Percentiles rank a stretch among this genome's conserved stretches.
Conservation (phyloP, 2,797 vertebrate species). For the Enteromius anoplus region DNA sequence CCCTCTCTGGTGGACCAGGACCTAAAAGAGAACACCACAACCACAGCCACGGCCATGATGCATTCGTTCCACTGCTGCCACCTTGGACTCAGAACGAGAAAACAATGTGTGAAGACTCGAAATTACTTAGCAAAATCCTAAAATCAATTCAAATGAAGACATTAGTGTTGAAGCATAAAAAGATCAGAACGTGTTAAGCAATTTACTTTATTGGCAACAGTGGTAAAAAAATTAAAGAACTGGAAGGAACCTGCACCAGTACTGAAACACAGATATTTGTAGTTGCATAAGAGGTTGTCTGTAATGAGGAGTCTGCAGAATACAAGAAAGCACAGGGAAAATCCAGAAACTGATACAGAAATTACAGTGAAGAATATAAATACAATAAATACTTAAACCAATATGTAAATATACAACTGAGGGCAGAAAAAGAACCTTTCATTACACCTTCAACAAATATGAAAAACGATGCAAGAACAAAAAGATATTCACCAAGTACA, state of each 20-base stretch:
- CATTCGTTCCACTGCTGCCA: conserved; percentile 52
- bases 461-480: conserved; percentile 35
- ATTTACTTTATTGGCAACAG: conserved; percentile 62
- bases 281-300: conserved; percentile 62
- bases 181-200: conserved; percentile 53
- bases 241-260: conserved; percentile 34
- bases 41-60: conserved; percentile 36
- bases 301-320: conserved; percentile 38
- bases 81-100: conserved; percentile 49
- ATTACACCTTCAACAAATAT: conserved; percentile 31
- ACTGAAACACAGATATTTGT: conserved; percentile 48
- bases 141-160: conserved; percentile 6
- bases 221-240: conserved; percentile 50
- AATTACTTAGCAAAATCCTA: conserved; percentile 15
- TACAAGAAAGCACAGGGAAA: conserved; percentile 36
- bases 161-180: conserved; percentile 16
- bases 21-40: conserved; percentile 23
- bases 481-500: conserved; percentile 28
- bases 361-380: conserved; percentile 46
- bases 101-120: neutral
- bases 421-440: neutral
- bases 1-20: neutral
- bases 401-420: conserved; percentile 20
- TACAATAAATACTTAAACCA: conserved; percentile 54
- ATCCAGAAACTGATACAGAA: conserved; percentile 40